Conservation (phyloP, 1,140 invertebrate genomes). For the Papilio xuthus region DNA sequence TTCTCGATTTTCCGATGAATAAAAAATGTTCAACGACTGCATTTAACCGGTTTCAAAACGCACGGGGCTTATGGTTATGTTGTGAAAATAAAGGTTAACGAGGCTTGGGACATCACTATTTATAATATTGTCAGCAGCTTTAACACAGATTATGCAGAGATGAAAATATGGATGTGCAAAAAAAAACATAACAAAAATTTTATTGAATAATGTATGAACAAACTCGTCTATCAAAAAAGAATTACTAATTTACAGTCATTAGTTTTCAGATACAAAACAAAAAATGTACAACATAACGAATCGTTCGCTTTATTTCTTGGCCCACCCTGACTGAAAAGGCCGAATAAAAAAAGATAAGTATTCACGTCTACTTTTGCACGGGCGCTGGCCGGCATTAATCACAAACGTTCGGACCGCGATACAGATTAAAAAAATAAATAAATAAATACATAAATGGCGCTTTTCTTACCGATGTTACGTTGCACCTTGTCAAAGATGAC, state of each 20-base stretch:
- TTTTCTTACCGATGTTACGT: constrained; percentile 58
- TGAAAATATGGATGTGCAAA: not conserved
- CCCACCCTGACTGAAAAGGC: constrained; percentile 59
- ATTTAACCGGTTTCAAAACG: constrained; percentile 39
- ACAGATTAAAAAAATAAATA: constrained; percentile 73
- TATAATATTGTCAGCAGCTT: constrained; percentile 35
- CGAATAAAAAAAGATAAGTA: constrained; percentile 47
- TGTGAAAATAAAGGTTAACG: constrained; percentile 40
- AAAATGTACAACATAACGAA: constrained; percentile 30
- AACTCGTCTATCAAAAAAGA: not conserved
- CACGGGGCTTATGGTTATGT: constrained; percentile 29
- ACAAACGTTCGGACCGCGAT: constrained; percentile 61
- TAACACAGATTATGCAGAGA: not conserved
- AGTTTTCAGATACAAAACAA: constrained; percentile 8
- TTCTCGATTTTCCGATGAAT: constrained; percentile 35
- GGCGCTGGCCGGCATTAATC: constrained; percentile 61
- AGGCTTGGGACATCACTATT: constrained; percentile 33
- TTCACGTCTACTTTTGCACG: constrained; percentile 51
- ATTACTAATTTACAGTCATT: constrained; percentile 12
- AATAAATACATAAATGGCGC: constrained; percentile 68
- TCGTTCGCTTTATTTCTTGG: constrained; percentile 32
- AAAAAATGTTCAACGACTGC: constrained; percentile 38
- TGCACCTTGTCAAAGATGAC: constrained; percentile 39
- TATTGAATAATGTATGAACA: not conserved
- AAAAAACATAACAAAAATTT: not conserved